Conservation (phyloP, 2,113 vertebrate genomes). For the Notarius lentiginosus region DNA sequence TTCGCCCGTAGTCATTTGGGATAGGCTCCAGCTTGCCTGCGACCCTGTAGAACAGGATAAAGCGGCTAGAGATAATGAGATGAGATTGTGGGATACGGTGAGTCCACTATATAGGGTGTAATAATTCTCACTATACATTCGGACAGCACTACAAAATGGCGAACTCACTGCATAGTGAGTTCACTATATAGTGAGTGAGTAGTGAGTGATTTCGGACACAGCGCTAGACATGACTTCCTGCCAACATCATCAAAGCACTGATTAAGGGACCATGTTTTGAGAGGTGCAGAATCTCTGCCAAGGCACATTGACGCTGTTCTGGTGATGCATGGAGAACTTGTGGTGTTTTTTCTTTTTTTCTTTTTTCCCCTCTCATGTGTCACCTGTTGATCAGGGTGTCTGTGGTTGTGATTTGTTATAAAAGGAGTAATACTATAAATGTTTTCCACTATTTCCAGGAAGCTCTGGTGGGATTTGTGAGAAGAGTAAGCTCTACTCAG, state of each 20-base stretch:
- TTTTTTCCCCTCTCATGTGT: background rate
- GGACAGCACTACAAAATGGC: no score
- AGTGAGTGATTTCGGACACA: no score
- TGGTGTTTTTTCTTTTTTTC: background rate
- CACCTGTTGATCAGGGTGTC: background rate
- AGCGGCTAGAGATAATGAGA: no score
- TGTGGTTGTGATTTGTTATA: background rate
- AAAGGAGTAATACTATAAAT: background rate
- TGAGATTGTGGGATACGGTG: background rate
- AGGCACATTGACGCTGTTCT: background rate
- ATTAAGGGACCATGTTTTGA: background rate
- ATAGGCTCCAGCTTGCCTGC: no score
- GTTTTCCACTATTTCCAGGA: conserved; percentile 68
- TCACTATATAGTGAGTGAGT: no score
- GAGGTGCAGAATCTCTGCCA: background rate
- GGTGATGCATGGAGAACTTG: background rate
- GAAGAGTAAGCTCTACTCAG: conserved; percentile 88
- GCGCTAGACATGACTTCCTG: background rate
- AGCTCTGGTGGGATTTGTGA: conserved; percentile 98
- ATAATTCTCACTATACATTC: no score
- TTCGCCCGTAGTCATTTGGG: no score
- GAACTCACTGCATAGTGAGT: no score
- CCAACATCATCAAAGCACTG: background rate
- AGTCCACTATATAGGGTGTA: no score
- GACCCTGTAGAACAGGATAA: no score